Conservation (phyloP, 2,888 invertebrate genomes). For the Fabriciana adippe region DNA sequence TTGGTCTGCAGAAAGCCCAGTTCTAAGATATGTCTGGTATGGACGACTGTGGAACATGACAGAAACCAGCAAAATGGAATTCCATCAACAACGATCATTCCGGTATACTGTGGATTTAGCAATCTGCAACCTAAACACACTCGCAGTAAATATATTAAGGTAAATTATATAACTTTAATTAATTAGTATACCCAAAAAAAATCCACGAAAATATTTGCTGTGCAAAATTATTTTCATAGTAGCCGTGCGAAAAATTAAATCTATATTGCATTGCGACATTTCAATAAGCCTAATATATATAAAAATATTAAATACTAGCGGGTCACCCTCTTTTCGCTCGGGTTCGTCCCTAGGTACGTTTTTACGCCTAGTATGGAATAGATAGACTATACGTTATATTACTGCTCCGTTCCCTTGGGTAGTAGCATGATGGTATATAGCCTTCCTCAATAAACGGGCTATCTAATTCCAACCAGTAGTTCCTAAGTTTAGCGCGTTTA, state of each 20-base stretch:
- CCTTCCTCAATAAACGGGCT: too few species aligned
- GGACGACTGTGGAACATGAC: conserved; percentile 46
- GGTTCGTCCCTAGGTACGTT: neutral
- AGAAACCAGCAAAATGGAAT: conserved; percentile 39
- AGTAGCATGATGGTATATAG: too few species aligned
- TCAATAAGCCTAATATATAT: neutral
- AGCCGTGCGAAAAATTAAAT: conserved; percentile 26
- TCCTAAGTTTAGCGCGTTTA: too few species aligned
- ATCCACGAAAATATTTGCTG: neutral
- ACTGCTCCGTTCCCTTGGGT: too few species aligned
- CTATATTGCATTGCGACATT: conserved; percentile 28
- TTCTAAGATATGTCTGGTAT: conserved; percentile 51
- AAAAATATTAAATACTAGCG: too few species aligned
- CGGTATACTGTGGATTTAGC: conserved; percentile 52
- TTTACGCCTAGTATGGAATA: too few species aligned
- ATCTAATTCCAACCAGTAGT: too few species aligned
- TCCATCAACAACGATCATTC: conserved; percentile 37
- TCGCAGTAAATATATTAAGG: conserved; percentile 6
- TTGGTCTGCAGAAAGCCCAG: conserved; percentile 55
- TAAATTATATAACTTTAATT: neutral
- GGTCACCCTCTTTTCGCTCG: neutral
- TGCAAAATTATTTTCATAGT: neutral
- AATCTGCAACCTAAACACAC: conserved; percentile 39
- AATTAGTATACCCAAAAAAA: neutral
- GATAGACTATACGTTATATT: too few species aligned